Evolutionary conservation across 2,888 invertebrate species (phyloP), one percentile per base, ranked within the genome.

Genomic region (Polyommatus icarus): DNA sequence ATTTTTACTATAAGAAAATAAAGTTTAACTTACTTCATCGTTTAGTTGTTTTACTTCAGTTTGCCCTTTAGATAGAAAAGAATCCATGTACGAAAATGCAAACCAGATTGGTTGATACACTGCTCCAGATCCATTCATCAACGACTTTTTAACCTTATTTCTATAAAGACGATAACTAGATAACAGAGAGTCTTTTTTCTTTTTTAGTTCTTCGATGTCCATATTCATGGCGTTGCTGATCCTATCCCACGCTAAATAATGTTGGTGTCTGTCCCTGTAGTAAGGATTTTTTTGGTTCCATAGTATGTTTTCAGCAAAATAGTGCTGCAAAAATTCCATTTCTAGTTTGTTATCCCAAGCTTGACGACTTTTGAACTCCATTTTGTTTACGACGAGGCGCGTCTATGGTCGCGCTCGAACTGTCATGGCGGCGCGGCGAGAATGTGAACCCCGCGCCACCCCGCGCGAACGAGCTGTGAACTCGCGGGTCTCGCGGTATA

Each of bases 401-500:
- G 61, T 67, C 61, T 29, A 29, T 24, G 61, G 61, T 67, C 67
- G 67, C 29, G 67, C 18, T 29, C 67, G 29, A 29, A 67, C 67
- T 67, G 61, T 61, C 24, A 67, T 29, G 29, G 67, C 67, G 67
- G 29, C 67, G 67, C 67, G 67, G 29, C 67, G 67, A 15, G 67
- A 67, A 67, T 67, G 67, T 29, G 67, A 67, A 67, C 67, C 67
- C 36, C 36, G 36, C 32, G 32, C 67, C 24, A 24, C 67, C 67
- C 36, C 67, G 67, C 61, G 61, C 29, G 67, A 67, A 67, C 61
- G 15, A 67, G 32, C 77, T 71, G 50, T 59, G 71, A 77, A 77
- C 50, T 20, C 77, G 57, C 77, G 71, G 71, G 71, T 71, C 50
- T 20, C 77, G 57, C 77, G 71, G 72, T 36, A 36, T 72, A 72